Percentiles rank a stretch among this genome's conserved stretches.
These are phyloP conservation scores for Anguilla obscura DNA, from an alignment of 2,797 vertebrate genomes.

Conservation along the genomic window DNA sequence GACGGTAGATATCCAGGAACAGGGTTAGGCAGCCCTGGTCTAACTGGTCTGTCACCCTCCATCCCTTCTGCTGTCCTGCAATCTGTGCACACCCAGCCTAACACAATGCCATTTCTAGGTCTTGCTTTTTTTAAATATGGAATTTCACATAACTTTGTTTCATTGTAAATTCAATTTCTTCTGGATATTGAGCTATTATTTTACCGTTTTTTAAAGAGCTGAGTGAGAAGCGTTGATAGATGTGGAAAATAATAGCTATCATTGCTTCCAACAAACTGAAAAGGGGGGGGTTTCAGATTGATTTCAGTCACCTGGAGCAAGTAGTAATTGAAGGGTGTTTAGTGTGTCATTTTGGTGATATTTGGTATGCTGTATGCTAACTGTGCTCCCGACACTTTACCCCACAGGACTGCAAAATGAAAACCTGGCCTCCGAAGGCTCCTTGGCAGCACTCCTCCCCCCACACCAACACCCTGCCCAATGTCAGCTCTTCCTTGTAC, in stretches of 20 bases:
- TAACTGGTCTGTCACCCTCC: not conserved
- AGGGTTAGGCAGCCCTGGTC: not conserved
- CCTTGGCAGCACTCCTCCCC: constrained; percentile 91
- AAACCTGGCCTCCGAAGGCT: constrained; percentile 98
- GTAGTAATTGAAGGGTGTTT: not conserved
- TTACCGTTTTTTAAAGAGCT: not conserved
- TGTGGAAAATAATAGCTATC: not conserved
- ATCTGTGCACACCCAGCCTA: not conserved
- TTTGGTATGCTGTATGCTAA: not conserved
- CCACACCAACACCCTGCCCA: constrained; percentile 82
- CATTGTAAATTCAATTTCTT: not conserved
- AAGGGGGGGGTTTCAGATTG: not conserved
- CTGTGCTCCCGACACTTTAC: not conserved
- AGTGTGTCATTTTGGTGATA: not conserved
- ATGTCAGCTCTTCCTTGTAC: constrained; percentile 86
- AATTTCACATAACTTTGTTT: not conserved
- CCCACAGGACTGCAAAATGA: constrained; percentile 95
- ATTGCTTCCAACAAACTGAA: not conserved
- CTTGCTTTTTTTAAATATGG: not conserved
- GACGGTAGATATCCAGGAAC: not conserved
- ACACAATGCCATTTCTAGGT: not conserved
- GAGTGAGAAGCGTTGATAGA: not conserved
- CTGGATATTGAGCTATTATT: not conserved
- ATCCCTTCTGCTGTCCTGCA: not conserved
- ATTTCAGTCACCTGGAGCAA: not conserved